These are phyloP conservation scores for Nyctalus aviator DNA, from an alignment of 2,797 vertebrate genomes.

Conservation along the genomic window DNA sequence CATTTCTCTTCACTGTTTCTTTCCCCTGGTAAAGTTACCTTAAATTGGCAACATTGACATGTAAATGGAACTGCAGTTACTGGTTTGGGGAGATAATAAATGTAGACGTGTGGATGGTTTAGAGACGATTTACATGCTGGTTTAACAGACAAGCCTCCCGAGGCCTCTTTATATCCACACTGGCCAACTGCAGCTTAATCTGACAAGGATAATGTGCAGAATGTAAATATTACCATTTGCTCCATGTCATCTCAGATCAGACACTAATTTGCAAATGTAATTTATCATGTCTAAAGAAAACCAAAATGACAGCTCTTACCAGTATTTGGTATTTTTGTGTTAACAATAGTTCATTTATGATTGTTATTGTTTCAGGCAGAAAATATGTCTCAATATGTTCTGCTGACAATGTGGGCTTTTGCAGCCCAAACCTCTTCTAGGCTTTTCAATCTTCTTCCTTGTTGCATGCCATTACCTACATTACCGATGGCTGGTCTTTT, in stretches of 20 bases:
- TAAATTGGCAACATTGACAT: conserved; percentile 50
- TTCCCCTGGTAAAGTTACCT: conserved; percentile 49
- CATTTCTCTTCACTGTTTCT: conserved; percentile 42
- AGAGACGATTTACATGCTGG: conserved; percentile 74
- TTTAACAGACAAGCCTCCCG: conserved; percentile 67
- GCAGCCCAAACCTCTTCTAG: conserved; percentile 39
- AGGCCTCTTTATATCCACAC: conserved; percentile 77
- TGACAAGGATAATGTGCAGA: conserved; percentile 82
- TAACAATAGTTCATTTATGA: conserved; percentile 84
- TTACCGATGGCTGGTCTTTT: background rate
- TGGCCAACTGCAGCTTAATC: conserved; percentile 75
- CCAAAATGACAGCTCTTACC: conserved; percentile 77
- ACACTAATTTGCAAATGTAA: conserved; percentile 80
- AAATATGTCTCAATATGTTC: conserved; percentile 73
- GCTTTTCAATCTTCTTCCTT: conserved; percentile 26
- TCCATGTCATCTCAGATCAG: conserved; percentile 83
- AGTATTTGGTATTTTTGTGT: conserved; percentile 82
- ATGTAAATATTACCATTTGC: conserved; percentile 85
- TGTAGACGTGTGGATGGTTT: conserved; percentile 76
- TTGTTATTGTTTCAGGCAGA: conserved; percentile 82
- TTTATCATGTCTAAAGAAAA: conserved; percentile 80
- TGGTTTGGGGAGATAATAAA: conserved; percentile 72
- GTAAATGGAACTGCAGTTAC: conserved; percentile 46
- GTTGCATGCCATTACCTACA: conserved; percentile 41
- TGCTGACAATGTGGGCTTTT: conserved; percentile 73